Percentiles rank a stretch among this genome's conserved stretches.
Conservation (phyloP, 2,888 invertebrate species). For the Rotaria magnacalcarata region DNA sequence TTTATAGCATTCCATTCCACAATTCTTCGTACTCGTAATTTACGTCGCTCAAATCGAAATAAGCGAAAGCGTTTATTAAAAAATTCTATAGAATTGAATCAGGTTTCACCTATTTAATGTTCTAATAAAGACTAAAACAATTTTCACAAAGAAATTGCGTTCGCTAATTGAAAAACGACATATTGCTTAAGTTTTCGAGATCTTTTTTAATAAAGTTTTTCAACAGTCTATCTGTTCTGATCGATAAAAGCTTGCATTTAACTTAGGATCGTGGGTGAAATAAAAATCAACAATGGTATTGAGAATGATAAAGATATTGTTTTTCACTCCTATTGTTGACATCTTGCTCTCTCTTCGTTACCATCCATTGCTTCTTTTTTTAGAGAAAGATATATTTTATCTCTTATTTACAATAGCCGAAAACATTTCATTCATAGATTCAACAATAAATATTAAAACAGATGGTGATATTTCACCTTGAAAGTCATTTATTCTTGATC, state of each 20-base stretch:
- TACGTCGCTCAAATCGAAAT: no score
- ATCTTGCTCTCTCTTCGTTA: neutral
- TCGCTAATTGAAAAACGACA: no score
- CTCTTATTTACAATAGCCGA: neutral
- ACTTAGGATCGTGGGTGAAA: neutral
- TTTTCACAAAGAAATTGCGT: no score
- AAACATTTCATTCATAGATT: neutral
- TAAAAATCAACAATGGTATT: neutral
- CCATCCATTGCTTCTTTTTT: neutral
- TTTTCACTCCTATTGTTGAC: neutral
- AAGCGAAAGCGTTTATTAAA: no score
- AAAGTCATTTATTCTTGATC: neutral
- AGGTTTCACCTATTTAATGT: no score
- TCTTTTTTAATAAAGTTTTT: no score
- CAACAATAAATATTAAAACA: neutral
- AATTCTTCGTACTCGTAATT: no score
- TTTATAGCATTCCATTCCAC: no score
- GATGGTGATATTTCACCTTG: neutral
- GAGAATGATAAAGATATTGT: conserved; percentile 14
- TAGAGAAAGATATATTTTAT: neutral
- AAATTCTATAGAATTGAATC: no score
- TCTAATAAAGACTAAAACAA: no score
- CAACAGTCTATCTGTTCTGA: neutral
- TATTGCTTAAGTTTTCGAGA: no score
- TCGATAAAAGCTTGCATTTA: no score